A percentile compares a stretch with the other conserved stretches of the same genome.
These are phyloP conservation scores for Pitta sordida DNA, from an alignment of 2,113 vertebrate genomes.

Conservation along the genomic window DNA sequence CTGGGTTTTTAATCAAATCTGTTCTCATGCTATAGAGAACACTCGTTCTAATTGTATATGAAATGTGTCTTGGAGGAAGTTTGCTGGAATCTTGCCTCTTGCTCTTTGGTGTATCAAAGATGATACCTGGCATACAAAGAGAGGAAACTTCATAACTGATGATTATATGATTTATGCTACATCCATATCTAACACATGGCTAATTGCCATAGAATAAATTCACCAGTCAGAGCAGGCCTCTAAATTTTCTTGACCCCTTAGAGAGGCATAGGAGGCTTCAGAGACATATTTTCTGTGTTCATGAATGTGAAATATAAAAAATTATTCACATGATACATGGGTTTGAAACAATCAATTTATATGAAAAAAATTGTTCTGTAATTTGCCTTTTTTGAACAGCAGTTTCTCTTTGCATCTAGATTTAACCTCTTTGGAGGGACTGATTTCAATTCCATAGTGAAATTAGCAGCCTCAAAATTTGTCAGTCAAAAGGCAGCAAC, in stretches of 20 bases:
- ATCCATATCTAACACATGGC: not conserved
- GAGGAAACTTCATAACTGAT: not conserved
- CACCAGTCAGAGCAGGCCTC: not conserved
- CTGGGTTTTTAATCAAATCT: conserved; percentile 63
- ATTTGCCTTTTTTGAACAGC: not conserved
- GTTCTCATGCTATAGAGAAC: conserved; percentile 72
- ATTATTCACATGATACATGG: not conserved
- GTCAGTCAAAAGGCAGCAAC: not conserved
- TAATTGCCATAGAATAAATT: not conserved
- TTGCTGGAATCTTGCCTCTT: not conserved
- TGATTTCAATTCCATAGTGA: not conserved
- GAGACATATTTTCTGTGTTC: not conserved
- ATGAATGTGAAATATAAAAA: not conserved
- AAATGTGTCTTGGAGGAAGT: conserved; percentile 39
- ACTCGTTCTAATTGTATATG: conserved; percentile 70
- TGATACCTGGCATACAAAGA: conserved; percentile 53
- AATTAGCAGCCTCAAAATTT: not conserved
- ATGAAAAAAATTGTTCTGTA: not conserved
- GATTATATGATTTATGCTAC: not conserved
- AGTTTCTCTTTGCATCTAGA: not conserved
- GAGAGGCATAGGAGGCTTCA: not conserved
- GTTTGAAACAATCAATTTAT: not conserved
- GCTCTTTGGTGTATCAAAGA: conserved; percentile 37
- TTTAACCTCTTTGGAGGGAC: not conserved
- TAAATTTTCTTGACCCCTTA: not conserved